phyloP scores from a whole-genome alignment of 1,140 invertebrate species.

The Bombus sibiricus region DNA sequence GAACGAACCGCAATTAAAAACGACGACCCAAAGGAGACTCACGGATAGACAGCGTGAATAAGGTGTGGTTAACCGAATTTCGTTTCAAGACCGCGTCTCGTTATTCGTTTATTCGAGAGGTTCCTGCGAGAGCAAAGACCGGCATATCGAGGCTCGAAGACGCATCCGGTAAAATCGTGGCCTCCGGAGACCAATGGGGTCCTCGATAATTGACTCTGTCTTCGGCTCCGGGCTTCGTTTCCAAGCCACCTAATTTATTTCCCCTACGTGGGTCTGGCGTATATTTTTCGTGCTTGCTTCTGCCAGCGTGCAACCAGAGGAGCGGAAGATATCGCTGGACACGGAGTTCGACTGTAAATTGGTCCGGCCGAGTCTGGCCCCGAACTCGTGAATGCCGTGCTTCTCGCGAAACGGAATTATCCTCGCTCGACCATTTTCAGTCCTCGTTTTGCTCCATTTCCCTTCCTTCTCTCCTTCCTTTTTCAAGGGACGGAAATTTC shows the following conservation, averaged over 20 bases:
- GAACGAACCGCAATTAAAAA: slow-evolving; percentile 14
- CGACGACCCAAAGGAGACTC: neutral
- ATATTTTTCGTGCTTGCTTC: slow-evolving; percentile 59
- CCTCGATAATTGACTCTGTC: slow-evolving; percentile 69
- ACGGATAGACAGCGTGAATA: neutral
- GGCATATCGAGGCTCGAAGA: slow-evolving; percentile 32
- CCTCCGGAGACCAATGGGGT: slow-evolving; percentile 54
- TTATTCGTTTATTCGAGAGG: slow-evolving; percentile 18
- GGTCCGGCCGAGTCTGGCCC: slow-evolving; percentile 45
- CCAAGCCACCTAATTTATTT: slow-evolving; percentile 65
- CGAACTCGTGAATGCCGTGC: neutral
- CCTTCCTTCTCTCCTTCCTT: neutral
- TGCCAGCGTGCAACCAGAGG: neutral
- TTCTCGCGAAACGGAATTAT: slow-evolving; percentile 26
- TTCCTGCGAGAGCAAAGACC: slow-evolving; percentile 3
- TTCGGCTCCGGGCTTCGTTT: slow-evolving; percentile 58
- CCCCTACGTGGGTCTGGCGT: slow-evolving; percentile 60
- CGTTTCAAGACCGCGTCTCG: neutral
- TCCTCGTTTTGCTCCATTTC: neutral
- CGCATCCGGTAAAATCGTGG: slow-evolving; percentile 23
- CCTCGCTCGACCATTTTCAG: neutral
- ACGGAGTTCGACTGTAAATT: slow-evolving; percentile 58
- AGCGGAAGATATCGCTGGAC: slow-evolving; percentile 37
- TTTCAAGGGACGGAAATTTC: neutral
- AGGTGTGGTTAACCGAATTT: slow-evolving; percentile 12